Evolutionary conservation across 1,140 invertebrate genomes (phyloP), one percentile per base, ranked within the genome.

Genomic region (Bradynema listronoti): DNA sequence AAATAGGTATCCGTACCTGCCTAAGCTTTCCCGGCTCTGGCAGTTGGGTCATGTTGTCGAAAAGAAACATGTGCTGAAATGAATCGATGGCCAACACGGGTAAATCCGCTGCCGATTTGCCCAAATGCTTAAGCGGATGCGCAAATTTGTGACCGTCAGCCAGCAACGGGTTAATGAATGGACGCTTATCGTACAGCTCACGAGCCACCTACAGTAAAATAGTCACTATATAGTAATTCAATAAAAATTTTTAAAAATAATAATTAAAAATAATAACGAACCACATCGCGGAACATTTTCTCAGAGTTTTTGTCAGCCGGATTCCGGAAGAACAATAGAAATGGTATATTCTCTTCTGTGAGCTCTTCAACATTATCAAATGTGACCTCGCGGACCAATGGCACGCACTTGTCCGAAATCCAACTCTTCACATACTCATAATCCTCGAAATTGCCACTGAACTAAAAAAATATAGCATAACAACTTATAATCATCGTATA

Each of bases 81-180:
- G 91, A 96, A 79, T 99, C 95, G 63, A 99, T 98, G 1, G 93
- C 95, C 63, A 99, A 88, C 1, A 99, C 80, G 0, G 95, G 95
- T 45, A 99, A 81, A 80, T 99, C 95, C 32, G 84, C 83, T 27
- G 85, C 80, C 4, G 84, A 85, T 82, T 98, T 99, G 4, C 93
- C 94, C 24, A 99, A 82, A 81, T 99, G 95, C 78, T 96, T 91
- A 9, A 99, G 81, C 0, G 95, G 95, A 84, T 99, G 95, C 45
- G 92, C 89, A 81, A 50, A 50, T 75, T 89, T 87, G 27, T 87
- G 81, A 19, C 94, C 94, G 82, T 98, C 92, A 5, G 94, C 94
- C 0, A 90, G 92, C 52, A 99, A 81, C 80, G 95, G 96, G 80
- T 94, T 98, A 0, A 99, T 84, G 62, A 86, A 88, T 77, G 87